Percentiles rank a stretch among this genome's conserved stretches.
These are phyloP conservation scores for Halocaridina rubra DNA, from an alignment of 2,888 invertebrate genomes.

Conservation along the genomic window DNA sequence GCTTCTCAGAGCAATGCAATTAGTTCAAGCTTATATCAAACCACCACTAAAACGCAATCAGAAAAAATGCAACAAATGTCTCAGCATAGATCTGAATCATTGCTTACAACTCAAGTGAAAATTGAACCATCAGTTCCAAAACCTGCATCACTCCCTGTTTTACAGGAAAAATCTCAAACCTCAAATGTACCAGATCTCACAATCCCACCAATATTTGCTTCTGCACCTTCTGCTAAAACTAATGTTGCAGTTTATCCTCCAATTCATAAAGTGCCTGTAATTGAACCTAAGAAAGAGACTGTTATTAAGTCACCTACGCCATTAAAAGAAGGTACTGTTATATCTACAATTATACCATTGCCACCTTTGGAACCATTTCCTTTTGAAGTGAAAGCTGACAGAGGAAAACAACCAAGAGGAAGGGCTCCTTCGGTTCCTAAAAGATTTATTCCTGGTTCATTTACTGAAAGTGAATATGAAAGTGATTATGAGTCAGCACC, in stretches of 20 bases:
- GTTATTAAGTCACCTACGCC: neutral
- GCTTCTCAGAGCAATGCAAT: constrained; percentile 1
- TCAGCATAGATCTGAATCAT: constrained; percentile 17
- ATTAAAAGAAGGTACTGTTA: constrained; percentile 1
- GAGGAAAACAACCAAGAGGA: constrained; percentile 25
- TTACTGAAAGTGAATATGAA: constrained; percentile 63
- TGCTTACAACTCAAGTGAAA: neutral
- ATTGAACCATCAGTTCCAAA: neutral
- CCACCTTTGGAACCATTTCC: constrained; percentile 61
- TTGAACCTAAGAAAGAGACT: constrained; percentile 10
- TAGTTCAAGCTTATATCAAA: constrained; percentile 14
- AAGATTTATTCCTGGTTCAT: constrained; percentile 59
- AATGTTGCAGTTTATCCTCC: neutral
- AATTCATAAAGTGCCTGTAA: constrained; percentile 9
- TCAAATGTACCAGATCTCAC: neutral
- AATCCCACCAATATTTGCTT: neutral
- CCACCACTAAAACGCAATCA: neutral
- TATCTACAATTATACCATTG: constrained; percentile 19
- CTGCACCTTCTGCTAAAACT: neutral
- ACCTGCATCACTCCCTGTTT: neutral
- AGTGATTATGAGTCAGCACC: constrained; percentile 57
- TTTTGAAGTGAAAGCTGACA: constrained; percentile 32
- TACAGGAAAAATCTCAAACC: neutral
- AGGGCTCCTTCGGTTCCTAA: constrained; percentile 45
- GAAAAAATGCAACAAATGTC: constrained; percentile 13